Base-by-base conservation (phyloP, 2,797 vertebrate genomes). In the Acropternis orthonyx region DNA sequence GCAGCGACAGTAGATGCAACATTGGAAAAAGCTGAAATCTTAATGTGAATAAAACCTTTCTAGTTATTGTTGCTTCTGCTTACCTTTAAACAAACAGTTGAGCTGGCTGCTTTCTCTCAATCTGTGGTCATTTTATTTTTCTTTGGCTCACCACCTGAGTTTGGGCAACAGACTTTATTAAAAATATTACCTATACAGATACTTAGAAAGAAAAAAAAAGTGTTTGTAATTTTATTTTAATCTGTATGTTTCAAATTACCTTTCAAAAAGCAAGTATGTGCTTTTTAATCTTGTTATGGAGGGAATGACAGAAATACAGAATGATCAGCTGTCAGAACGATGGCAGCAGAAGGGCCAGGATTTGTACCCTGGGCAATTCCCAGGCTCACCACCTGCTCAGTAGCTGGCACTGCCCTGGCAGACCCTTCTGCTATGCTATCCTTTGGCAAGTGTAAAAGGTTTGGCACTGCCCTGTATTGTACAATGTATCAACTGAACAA, bases 381-480 rank as follows among this genome's bases (percentile, higher is more conserved):
- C 27, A 24, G 37, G 30, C 69, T 77, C 2, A 0, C 6, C 2
- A 14, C 44, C 26, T 10, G 19, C 56, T 93, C 22, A 5, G 14
- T 12, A 59, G 21, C 19, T 17, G 51, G 11, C 0, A 0, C 84
- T 84, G 58, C 43, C 23, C 76, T 77, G 66, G 26, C 6, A 1
- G 44, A 52, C 26, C 24, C 22, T 75, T 20, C 30, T 74, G 32
- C 37, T 2, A 0, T 16, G 5, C 73, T 69, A 24, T 7, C 22
- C 54, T 85, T 74, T 43, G 62, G 34, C 52, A 59, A 56, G 10
- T 20, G 2, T 30, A 4, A 49, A 46, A 43, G 48, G 10, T 72
- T 62, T 61, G 55, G 17, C 19, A 3, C 44, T 68, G 41, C 44
- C 36, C 27, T 4, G 5, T 65, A 4, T 46, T 61, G 62, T 62